Evolutionary conservation across 2,113 vertebrate genomes (phyloP).

Genomic region (Sander vitreus): DNA sequence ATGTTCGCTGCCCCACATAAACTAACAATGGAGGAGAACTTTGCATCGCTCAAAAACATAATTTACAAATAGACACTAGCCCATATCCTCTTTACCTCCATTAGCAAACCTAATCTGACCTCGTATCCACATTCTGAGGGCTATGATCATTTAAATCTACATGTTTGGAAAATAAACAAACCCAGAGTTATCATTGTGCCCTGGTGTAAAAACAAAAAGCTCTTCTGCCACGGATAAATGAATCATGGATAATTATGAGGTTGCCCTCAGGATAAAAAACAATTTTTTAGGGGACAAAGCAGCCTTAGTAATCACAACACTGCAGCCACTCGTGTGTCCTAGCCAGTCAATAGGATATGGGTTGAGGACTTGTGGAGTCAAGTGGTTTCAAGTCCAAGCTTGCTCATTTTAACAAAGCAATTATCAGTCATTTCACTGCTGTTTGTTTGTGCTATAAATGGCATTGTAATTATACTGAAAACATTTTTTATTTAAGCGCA

Average conservation of each 20-base stretch:
- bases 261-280: constrained; percentile 69
- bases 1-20: constrained; percentile 52
- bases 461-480: constrained; percentile 68
- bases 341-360: constrained; percentile 67
- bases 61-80: constrained; percentile 35
- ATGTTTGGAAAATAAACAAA: constrained; percentile 62
- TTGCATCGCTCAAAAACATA: constrained; percentile 46
- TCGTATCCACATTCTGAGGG: constrained; percentile 9
- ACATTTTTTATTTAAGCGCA: constrained; percentile 67
- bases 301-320: constrained; percentile 71
- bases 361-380: constrained; percentile 78
- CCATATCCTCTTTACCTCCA: constrained; percentile 23
- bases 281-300: constrained; percentile 67
- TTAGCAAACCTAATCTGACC: constrained; percentile 48
- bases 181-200: constrained; percentile 26
- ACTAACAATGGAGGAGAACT: constrained; percentile 54
- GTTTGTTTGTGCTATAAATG: constrained; percentile 78
- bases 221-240: constrained; percentile 56
- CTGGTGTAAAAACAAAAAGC: constrained; percentile 60
- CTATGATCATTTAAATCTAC: constrained; percentile 34
- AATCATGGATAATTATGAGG: constrained; percentile 74
- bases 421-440: constrained; percentile 77
- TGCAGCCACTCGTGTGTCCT: constrained; percentile 69
- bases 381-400: constrained; percentile 77
- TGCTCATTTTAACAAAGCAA: constrained; percentile 72